Percentiles rank a stretch among this genome's conserved stretches.
These are phyloP conservation scores for Anolis carolinensis DNA, from an alignment of 2,113 vertebrate genomes.

Conservation along the genomic window DNA sequence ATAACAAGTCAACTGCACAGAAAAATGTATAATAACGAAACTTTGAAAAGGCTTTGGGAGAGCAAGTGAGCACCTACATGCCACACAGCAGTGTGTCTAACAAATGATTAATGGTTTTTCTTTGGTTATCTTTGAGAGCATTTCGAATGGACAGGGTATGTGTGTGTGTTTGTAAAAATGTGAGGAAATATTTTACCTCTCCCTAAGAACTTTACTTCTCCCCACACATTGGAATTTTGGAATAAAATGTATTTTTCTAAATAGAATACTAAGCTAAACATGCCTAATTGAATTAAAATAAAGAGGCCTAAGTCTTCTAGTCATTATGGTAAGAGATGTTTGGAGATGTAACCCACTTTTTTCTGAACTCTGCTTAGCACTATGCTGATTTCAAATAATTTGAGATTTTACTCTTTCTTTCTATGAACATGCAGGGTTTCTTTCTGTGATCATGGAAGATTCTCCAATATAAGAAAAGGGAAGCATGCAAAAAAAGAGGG, in stretches of 20 bases:
- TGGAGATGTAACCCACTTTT: not conserved
- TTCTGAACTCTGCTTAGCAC: not conserved
- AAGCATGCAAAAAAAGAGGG: not conserved
- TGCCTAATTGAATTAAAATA: not conserved
- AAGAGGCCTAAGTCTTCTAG: not conserved
- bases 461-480: not conserved
- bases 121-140: not conserved
- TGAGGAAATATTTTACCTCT: not conserved
- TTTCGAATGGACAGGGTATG: not conserved
- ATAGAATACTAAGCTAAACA: not conserved
- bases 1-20: not conserved
- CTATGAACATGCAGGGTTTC: too few relatives aligned
- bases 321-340: not conserved
- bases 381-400: not conserved
- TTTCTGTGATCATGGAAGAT: too few relatives aligned
- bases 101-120: not conserved
- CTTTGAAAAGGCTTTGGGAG: not conserved
- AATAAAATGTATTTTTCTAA: not conserved
- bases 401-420: not conserved
- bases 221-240: too few relatives aligned
- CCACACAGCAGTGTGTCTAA: not conserved
- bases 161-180: not conserved
- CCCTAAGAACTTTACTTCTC: too few relatives aligned
- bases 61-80: not conserved
- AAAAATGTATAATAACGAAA: conserved; percentile 14